Evolutionary conservation across 1,140 invertebrate species (phyloP), one percentile per base, ranked within the genome.

Genomic region (Caenorhabditis briggsae): DNA sequence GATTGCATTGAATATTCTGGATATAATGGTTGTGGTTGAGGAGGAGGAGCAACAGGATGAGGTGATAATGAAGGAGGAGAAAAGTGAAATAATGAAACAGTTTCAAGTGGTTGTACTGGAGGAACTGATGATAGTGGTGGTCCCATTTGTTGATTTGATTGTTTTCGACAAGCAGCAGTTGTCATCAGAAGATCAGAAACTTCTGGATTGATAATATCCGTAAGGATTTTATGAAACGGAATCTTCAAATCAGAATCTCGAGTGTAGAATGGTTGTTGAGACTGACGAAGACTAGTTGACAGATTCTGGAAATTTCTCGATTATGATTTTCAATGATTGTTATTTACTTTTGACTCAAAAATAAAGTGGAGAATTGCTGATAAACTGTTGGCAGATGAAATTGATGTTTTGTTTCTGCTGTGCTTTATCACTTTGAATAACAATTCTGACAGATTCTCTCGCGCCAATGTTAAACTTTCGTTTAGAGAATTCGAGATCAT

Each of bases 1-100:
- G 86, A 87, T 59, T 20, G 86, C 84, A 78, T 78, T 50, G 70
- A 78, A 25, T 78, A 78, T 50, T 78, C 70, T 11, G 70, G 50
- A 41, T 78, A 78, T 53, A 43, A 41, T 18, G 25, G 70, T 50
- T 14, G 70, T 64, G 61, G 61, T 23, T 33, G 70, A n/a, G 70
- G 70, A 78, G 70, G 43, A 53, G 46, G n/a, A 70, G 5, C 41
- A 18, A 23, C 18, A 18, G 43, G 70, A 78, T 53, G 46, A 50
- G 70, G 70, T 20, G 70, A 78, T 53, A 78, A 78, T 78, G 70
- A 78, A 53, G 70, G 70, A 78, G 70, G 70, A 14, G 70, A 78
- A 9, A 78, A 78, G 50, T 78, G 70, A 11, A 78, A 78, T 48
- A 78, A 50, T 25, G 70, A 46, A 78, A 78, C 20, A 12, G 43